Conservation (phyloP, 2,888 invertebrate genomes). For the Chaetogeoica ovagalla region DNA sequence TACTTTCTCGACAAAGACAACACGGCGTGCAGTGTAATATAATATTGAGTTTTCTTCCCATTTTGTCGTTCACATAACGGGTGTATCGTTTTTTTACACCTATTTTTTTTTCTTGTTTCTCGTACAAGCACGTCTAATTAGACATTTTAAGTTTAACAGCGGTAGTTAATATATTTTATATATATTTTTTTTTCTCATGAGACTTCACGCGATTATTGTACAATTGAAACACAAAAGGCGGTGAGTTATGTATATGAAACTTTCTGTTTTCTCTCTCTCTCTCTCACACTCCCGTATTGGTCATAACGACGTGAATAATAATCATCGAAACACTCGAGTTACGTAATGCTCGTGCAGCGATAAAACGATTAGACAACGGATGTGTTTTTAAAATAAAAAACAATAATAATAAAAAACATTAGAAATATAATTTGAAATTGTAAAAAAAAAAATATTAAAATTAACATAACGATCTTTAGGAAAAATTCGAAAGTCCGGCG, state of each 20-base stretch:
- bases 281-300: not conserved
- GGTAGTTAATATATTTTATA: not conserved
- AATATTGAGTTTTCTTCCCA: no score
- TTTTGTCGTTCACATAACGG: no score
- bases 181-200: not conserved
- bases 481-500: conserved; percentile 15
- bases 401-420: not conserved
- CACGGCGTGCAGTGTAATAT: no score
- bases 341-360: not conserved
- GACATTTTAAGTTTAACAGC: not conserved
- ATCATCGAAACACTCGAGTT: not conserved
- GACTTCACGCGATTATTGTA: not conserved
- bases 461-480: not conserved
- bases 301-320: not conserved
- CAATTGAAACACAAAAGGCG: not conserved
- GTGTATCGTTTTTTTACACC: no score
- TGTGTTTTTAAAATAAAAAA: not conserved
- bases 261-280: not conserved
- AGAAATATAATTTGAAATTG: not conserved
- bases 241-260: not conserved
- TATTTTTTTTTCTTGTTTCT: no score
- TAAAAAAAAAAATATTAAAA: not conserved
- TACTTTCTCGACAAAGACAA: no score
- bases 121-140: no score
- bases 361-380: not conserved